Conservation (phyloP, 1,140 invertebrate genomes). For the Papilio aristodemus region DNA sequence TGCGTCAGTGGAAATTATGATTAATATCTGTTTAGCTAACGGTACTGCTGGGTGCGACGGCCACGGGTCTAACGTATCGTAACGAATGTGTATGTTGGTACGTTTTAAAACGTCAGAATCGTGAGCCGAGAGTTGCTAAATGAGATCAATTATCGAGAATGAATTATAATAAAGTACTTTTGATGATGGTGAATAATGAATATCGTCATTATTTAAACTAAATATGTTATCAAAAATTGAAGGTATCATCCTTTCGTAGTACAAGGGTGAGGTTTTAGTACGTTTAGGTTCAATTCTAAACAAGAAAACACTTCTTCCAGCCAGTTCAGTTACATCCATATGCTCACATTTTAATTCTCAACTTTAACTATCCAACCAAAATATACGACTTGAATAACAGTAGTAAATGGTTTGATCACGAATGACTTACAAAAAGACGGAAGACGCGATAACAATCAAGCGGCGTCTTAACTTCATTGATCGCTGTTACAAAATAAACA, state of each 20-base stretch:
- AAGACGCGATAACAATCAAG: constrained; percentile 23
- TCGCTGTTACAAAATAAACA: constrained; percentile 30
- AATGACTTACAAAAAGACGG: constrained; percentile 10
- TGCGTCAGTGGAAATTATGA: constrained; percentile 79
- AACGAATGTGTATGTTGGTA: constrained; percentile 19
- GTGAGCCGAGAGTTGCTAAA: constrained; percentile 11
- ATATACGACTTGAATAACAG: constrained; percentile 2
- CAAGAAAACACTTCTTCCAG: not conserved
- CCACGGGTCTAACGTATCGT: constrained; percentile 9
- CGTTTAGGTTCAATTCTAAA: too few species aligned
- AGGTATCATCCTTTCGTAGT: too few species aligned
- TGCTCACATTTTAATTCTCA: too few species aligned
- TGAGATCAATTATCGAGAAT: not conserved
- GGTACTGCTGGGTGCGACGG: constrained; percentile 51
- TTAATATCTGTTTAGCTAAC: constrained; percentile 79
- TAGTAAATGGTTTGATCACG: constrained; percentile 9
- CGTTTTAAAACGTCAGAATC: not conserved
- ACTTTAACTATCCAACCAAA: not conserved
- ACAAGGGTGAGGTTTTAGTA: too few species aligned
- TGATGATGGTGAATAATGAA: not conserved
- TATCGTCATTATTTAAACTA: not conserved
- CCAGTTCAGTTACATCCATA: too few species aligned
- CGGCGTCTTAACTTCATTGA: not conserved
- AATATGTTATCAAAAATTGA: not conserved
- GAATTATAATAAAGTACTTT: not conserved